phyloP scores from a whole-genome alignment of 2,888 invertebrate species.

The Pachymerium ferrugineum region DNA sequence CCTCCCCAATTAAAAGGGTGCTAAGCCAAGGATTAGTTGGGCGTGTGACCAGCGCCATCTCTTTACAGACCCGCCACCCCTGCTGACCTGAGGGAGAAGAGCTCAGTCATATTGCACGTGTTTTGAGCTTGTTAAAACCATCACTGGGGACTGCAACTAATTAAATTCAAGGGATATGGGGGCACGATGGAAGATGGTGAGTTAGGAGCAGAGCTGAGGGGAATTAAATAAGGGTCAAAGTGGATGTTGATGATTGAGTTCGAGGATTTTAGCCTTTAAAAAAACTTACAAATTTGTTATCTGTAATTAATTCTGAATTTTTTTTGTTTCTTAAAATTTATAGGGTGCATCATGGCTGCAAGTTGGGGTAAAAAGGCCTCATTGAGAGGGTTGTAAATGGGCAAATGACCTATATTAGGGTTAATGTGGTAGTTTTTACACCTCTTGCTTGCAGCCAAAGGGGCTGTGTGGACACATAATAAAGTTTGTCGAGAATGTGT shows the following conservation, averaged over 20 bases:
- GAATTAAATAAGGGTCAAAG: background rate
- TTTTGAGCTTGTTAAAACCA: conserved; percentile 16
- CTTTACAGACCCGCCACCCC: background rate
- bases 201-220: background rate
- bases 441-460: no score
- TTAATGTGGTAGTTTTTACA: background rate
- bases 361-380: background rate
- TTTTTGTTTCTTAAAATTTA: background rate
- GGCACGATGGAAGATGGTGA: background rate
- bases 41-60: conserved; percentile 2
- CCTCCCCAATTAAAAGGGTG: conserved; percentile 18
- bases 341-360: no score
- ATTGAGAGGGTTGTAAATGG: background rate
- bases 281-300: no score
- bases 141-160: background rate
- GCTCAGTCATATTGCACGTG: conserved; percentile 12
- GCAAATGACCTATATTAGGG: background rate
- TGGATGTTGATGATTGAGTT: background rate
- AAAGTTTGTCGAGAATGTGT: no score
- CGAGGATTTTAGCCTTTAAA: no score
- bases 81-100: background rate
- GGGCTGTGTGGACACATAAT: no score
- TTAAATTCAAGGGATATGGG: background rate
- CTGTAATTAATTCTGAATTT: background rate
- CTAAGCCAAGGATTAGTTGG: conserved; percentile 16